phyloP scores from a whole-genome alignment of 2,113 vertebrate genomes.

The Sula dactylatra region DNA sequence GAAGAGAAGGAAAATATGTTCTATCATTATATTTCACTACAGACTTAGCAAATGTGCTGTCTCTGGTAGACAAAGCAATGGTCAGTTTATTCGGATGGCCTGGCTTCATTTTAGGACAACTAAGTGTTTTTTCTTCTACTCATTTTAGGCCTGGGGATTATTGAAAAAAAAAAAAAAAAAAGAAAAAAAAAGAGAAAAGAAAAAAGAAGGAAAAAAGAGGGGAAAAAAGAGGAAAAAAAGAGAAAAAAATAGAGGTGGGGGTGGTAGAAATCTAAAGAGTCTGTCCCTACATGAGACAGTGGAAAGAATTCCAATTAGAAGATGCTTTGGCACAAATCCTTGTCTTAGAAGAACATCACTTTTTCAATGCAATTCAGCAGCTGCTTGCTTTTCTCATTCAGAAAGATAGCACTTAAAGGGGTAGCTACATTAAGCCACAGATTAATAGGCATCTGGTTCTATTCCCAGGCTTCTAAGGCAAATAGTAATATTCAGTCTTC shows the following conservation, averaged over 20 bases:
- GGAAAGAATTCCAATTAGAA: neutral
- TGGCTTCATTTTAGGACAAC: neutral
- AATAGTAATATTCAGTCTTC: neutral
- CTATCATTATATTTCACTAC: neutral
- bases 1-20: neutral
- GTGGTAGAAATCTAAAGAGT: neutral
- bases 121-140: neutral
- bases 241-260: accelerated
- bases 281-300: neutral
- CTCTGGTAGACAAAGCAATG: neutral
- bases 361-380: neutral
- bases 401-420: conserved; percentile 15
- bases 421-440: neutral
- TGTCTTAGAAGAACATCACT: neutral
- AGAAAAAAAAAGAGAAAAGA: accelerated
- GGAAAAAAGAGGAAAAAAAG: accelerated
- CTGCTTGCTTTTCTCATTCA: conserved; percentile 27
- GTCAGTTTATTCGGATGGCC: neutral
- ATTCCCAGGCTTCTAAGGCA: conserved; percentile 13
- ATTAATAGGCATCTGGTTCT: conserved; percentile 4
- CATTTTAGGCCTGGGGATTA: neutral
- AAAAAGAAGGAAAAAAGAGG: accelerated
- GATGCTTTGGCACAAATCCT: neutral
- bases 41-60: neutral
- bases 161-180: accelerated